Percentiles rank a stretch among this genome's conserved stretches.
These are phyloP conservation scores for Helleia helle DNA, from an alignment of 2,888 invertebrate genomes.

Conservation along the genomic window DNA sequence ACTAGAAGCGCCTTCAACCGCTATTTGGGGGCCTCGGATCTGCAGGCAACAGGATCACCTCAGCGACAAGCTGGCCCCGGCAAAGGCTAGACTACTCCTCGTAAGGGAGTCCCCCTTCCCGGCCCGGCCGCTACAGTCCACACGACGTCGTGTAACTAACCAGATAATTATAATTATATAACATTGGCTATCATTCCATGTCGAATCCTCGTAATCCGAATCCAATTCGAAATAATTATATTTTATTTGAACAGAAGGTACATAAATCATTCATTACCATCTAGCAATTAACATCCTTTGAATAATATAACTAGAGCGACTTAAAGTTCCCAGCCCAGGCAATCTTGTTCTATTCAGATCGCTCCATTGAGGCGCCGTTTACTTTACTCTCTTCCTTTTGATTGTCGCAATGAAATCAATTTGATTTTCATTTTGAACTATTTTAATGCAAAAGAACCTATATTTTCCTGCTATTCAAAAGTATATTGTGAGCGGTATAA, in stretches of 20 bases:
- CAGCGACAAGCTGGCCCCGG: too few species aligned
- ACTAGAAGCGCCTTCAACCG: too few species aligned
- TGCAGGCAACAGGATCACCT: too few species aligned
- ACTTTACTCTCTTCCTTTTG: constrained; percentile 19
- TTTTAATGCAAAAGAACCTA: constrained; percentile 13
- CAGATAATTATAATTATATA: too few species aligned
- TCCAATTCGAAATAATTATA: too few species aligned
- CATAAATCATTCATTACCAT: constrained; percentile 5
- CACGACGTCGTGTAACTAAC: too few species aligned
- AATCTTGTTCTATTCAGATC: constrained; percentile 10
- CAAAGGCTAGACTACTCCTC: too few species aligned
- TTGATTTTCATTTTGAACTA: constrained; percentile 17
- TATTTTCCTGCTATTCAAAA: not conserved
- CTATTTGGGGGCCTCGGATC: too few species aligned
- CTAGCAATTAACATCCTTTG: constrained; percentile 7
- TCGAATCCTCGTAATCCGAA: too few species aligned
- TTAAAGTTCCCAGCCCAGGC: constrained; percentile 5
- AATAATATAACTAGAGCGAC: constrained; percentile 8
- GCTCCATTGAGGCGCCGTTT: constrained; percentile 15
- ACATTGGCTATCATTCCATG: too few species aligned
- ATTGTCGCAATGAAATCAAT: constrained; percentile 25
- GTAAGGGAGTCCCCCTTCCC: too few species aligned
- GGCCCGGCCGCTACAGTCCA: too few species aligned
- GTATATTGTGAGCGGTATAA: not conserved
- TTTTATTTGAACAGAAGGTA: not conserved